Evolutionary conservation across 2,888 invertebrate species (phyloP), one percentile per base, ranked within the genome.

Genomic region (Cabera pusaria): DNA sequence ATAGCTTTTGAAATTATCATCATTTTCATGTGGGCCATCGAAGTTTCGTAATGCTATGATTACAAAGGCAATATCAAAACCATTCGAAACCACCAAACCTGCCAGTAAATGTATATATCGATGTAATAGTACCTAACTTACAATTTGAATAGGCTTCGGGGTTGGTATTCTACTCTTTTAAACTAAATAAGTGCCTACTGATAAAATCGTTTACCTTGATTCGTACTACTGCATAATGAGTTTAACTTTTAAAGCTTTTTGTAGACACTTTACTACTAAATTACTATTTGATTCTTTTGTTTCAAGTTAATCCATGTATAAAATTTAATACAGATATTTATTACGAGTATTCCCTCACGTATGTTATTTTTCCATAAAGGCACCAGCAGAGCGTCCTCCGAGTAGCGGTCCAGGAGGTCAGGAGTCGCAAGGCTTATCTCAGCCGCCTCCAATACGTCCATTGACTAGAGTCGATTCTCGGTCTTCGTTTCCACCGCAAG

Each of bases 391-490:
- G 50, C 85, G 85, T 38, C 74, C 78, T 40, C 65, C 66, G 40
- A 76, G 65, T 55, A 32, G 41, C n/a, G 74, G 72, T 47, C 62
- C 65, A 36, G 66, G 62, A 46, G 70, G 68, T 42, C 61, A 61
- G 24, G 83, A 82, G 36, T 43, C 61, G 7, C 40, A 64, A 19
- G 59, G 56, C n/a, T 56, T 66, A n/a, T 39, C 65, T 27, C 81
- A 76, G 45, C 65, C 63, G 8, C 69, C 73, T 11, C 70, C 71
- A 20, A 68, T 79, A 33, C 85, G 86, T 36, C 79, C 82, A 19
- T 66, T 87, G 12, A 75, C 60, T 33, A 72, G 86, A 61, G 66
- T 59, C 36, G 88, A 87, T 50, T 87, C 88, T 8, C 72, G 87
- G 12, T 76, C 85, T 21, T 52, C 74, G n/a, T 70, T 88, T 25